These are phyloP conservation scores for Cremastobaeus sp. DNA, from an alignment of 2,888 invertebrate species.

Conservation along the genomic window DNA sequence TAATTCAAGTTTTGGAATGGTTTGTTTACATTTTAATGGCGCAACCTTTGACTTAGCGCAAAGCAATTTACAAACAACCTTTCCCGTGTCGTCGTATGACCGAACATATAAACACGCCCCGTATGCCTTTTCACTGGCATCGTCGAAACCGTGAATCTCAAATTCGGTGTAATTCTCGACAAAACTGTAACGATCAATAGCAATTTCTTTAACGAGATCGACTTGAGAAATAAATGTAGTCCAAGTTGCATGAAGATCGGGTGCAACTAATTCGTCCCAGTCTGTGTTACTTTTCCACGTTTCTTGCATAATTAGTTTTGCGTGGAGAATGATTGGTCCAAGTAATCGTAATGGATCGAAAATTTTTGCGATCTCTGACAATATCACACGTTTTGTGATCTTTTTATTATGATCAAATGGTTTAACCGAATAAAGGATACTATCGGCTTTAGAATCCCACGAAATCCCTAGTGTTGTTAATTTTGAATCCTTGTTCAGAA, in stretches of 20 bases:
- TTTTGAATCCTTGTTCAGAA: neutral
- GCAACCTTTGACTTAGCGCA: too few relatives aligned
- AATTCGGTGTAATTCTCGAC: neutral
- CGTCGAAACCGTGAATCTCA: slow-evolving; percentile 14
- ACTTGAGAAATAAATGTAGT: neutral
- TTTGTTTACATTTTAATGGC: too few relatives aligned
- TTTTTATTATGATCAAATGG: neutral
- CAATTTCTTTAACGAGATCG: neutral
- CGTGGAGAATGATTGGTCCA: slow-evolving; percentile 1
- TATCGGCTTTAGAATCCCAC: neutral
- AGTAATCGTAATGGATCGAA: slow-evolving; percentile 8
- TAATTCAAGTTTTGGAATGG: too few relatives aligned
- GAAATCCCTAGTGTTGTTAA: slow-evolving; percentile 21
- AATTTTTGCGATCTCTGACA: too few relatives aligned
- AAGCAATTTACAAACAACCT: neutral
- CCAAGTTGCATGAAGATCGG: slow-evolving; percentile 2
- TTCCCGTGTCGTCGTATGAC: neutral
- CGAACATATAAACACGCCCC: slow-evolving; percentile 11
- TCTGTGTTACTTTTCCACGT: too few relatives aligned
- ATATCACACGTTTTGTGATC: slow-evolving; percentile 6
- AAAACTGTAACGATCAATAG: neutral
- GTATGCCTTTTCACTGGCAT: slow-evolving; percentile 9
- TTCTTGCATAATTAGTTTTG: slow-evolving; percentile 9
- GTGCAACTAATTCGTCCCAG: slow-evolving; percentile 14
- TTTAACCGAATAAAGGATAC: neutral